These are phyloP conservation scores for Dendrophyllia cribrosa DNA, from an alignment of 64 coral and sea anemone species.

Conservation along the genomic window DNA sequence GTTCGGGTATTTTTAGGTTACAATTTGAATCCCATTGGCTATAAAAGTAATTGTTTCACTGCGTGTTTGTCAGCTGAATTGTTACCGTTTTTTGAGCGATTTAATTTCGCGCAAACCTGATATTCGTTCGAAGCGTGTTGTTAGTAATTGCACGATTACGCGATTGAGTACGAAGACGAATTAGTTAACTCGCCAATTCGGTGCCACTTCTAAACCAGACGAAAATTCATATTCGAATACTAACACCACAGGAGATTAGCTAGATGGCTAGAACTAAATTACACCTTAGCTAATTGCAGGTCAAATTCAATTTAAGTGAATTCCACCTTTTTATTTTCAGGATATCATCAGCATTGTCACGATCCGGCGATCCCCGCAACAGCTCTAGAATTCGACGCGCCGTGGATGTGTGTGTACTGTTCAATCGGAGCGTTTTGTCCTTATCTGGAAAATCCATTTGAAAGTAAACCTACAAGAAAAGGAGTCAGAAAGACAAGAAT, in stretches of 20 bases:
- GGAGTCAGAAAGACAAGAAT: conserved; percentile 49
- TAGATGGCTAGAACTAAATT: not conserved
- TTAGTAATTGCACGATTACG: not conserved
- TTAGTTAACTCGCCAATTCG: too few species aligned
- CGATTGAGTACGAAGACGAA: too few species aligned
- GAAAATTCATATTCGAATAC: not conserved
- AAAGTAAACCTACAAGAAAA: conserved; percentile 52
- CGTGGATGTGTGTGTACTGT: conserved; percentile 82
- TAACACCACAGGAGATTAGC: not conserved
- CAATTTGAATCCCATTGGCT: not conserved
- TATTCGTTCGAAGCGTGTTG: not conserved
- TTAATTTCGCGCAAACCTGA: not conserved
- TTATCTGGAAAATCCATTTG: conserved; percentile 74
- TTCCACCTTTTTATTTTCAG: conserved; percentile 34
- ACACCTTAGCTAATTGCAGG: conserved; percentile 8
- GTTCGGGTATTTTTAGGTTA: not conserved
- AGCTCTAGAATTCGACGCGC: conserved; percentile 66
- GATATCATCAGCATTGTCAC: conserved; percentile 77
- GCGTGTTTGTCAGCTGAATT: not conserved
- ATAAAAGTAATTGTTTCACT: not conserved
- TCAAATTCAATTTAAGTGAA: conserved; percentile 33
- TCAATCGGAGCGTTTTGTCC: conserved; percentile 78
- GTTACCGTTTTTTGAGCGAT: not conserved
- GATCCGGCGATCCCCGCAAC: conserved; percentile 60
- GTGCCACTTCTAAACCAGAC: too few species aligned